Evolutionary conservation across 2,888 invertebrate species (phyloP).

Genomic region (Blomia tropicalis): DNA sequence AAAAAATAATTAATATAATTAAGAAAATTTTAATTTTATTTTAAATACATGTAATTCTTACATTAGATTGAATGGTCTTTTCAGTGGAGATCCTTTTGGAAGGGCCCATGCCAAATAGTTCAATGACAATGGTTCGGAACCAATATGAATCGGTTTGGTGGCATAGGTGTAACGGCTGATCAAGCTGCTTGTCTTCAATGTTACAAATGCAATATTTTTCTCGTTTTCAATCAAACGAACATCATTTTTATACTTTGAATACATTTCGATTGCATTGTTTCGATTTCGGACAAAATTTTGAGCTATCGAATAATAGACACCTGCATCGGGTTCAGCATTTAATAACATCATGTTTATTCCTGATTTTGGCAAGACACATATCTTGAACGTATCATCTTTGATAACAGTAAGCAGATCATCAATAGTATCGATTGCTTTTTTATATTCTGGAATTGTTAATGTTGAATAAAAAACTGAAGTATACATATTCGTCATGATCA

Average conservation of each 20-base stretch:
- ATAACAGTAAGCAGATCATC: background rate
- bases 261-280: background rate
- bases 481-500: slow-evolving; percentile 3
- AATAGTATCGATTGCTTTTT: slow-evolving; percentile 14
- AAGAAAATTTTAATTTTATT: too few relatives aligned
- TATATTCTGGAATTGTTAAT: background rate
- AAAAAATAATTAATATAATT: background rate
- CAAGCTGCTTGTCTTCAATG: background rate
- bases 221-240: background rate
- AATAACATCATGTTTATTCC: background rate
- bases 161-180: background rate
- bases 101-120: background rate
- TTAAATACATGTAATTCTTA: background rate
- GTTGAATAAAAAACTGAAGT: slow-evolving; percentile 6
- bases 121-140: background rate
- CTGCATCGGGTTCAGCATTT: background rate
- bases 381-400: background rate
- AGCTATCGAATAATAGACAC: background rate
- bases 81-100: background rate
- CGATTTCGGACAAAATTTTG: background rate
- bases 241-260: background rate
- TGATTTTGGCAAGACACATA: background rate
- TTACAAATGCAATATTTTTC: background rate
- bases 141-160: background rate
- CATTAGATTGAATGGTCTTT: background rate